Evolutionary conservation across 2,888 invertebrate species (phyloP).

Genomic region (Nyleta sp.): DNA sequence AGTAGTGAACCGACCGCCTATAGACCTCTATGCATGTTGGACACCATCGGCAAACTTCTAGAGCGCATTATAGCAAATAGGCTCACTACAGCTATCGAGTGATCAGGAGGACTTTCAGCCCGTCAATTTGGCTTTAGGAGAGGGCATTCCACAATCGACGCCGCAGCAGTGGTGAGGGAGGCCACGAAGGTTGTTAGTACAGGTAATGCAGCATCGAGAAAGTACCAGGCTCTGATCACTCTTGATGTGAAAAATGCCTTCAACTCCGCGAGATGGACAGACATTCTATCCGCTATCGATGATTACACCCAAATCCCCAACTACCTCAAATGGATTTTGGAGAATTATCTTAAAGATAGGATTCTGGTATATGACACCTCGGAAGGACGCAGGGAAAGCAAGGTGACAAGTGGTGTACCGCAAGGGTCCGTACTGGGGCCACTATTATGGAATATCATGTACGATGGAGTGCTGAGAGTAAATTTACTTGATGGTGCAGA

Average conservation of each 20-base stretch:
- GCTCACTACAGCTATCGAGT: background rate
- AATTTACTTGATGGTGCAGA: background rate
- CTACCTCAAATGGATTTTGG: constrained; percentile 60
- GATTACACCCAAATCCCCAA: background rate
- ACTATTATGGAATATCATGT: constrained; percentile 32
- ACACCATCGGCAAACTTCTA: background rate
- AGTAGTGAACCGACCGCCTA: background rate
- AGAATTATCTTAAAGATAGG: constrained; percentile 62
- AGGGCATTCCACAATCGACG: constrained; percentile 42
- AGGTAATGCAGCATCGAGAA: constrained; percentile 1
- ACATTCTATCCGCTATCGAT: background rate
- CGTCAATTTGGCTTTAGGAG: constrained; percentile 47
- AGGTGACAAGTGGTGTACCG: constrained; percentile 37
- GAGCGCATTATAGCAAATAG: background rate
- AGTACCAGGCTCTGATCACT: constrained; percentile 10
- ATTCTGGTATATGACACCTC: constrained; percentile 56
- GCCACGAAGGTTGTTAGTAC: constrained; percentile 14
- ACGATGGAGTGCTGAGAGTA: constrained; percentile 6
- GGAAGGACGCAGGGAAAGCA: constrained; percentile 29
- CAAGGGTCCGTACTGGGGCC: constrained; percentile 34
- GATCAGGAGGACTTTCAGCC: background rate
- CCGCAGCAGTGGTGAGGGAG: constrained; percentile 27
- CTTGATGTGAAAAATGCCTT: constrained; percentile 65
- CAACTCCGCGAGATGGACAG: constrained; percentile 62
- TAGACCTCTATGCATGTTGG: background rate